Conservation (phyloP, 2,888 invertebrate genomes). For the Petrolisthes cinctipes region DNA sequence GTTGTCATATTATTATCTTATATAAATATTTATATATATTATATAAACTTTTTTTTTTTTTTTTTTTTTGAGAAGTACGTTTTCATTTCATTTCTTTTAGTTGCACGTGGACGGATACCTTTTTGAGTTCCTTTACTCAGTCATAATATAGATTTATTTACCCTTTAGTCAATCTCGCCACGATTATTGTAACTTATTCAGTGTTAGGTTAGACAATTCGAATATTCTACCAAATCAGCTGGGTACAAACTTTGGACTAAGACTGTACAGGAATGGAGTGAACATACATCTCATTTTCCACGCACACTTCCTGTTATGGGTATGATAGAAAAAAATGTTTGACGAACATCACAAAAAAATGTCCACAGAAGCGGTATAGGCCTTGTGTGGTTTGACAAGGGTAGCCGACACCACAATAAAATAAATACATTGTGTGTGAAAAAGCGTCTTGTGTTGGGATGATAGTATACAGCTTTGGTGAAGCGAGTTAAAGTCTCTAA, state of each 20-base stretch:
- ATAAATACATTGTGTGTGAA: no score
- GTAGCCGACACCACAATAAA: no score
- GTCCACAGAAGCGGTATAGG: no score
- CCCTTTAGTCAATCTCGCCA: not conserved
- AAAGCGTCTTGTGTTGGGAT: no score
- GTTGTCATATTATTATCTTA: not conserved
- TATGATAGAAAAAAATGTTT: no score
- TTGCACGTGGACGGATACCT: not conserved
- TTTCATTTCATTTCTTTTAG: not conserved
- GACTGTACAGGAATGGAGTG: not conserved
- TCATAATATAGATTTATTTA: no score
- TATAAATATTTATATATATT: not conserved
- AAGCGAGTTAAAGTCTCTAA: no score
- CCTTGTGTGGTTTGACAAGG: no score
- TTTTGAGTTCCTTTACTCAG: no score
- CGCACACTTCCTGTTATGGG: no score
- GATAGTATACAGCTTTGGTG: no score
- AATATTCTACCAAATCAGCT: not conserved
- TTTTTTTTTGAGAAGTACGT: not conserved
- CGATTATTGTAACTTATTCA: not conserved
- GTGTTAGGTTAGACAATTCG: not conserved
- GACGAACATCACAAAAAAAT: no score
- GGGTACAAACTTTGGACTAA: not conserved
- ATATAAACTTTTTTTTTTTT: not conserved
- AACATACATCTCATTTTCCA: not conserved